Evolutionary conservation across 2,797 vertebrate species (phyloP), one percentile per base, ranked within the genome.

Genomic region (Pterois miles): DNA sequence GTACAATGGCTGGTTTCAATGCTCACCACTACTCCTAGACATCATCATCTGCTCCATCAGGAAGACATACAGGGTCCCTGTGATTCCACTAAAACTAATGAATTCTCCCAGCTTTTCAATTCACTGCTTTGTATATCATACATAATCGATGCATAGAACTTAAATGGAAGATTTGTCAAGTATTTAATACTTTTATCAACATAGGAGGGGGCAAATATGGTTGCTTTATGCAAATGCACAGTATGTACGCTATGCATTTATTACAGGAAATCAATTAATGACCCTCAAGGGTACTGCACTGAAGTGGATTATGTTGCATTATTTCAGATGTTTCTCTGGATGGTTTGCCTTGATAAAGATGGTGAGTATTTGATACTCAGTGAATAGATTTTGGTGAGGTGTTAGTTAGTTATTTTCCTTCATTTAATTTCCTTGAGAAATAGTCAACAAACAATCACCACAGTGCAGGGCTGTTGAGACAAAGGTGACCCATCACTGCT

Each of bases 1-100:
- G 58, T 14, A 90, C 82, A 91, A 77, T 77, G 71, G 70, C 59
- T 75, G 80, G 80, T 76, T 27, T 82, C 64, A 75, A 3, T 34
- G 54, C 33, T 50, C 58, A 57, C 33, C 60, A 29, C 34, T 40
- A 56, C 64, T 33, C 52, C 20, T 46, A 71, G 76, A 67, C 74
- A 73, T 65, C 34, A n/a, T 83, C 83, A 53, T 82, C 34, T 36
- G 73, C 58, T 52, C 62, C 54, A 31, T 20, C 48, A 65, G 52
- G 50, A 34, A 77, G 60, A 72, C 43, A 50, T 23, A 63, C 60
- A 59, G 64, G 53, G 65, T 25, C 31, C 31, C 20, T 38, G 63
- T 53, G 72, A 54, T 50, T 66, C 25, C 7, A 13, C 16, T 29
- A 54, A 43, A 71, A 29, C 34, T 23, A 40, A n/a, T 11, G 43